phyloP scores from a whole-genome alignment of 1,140 invertebrate genomes.

The Mycetomoellerius zeteki region DNA sequence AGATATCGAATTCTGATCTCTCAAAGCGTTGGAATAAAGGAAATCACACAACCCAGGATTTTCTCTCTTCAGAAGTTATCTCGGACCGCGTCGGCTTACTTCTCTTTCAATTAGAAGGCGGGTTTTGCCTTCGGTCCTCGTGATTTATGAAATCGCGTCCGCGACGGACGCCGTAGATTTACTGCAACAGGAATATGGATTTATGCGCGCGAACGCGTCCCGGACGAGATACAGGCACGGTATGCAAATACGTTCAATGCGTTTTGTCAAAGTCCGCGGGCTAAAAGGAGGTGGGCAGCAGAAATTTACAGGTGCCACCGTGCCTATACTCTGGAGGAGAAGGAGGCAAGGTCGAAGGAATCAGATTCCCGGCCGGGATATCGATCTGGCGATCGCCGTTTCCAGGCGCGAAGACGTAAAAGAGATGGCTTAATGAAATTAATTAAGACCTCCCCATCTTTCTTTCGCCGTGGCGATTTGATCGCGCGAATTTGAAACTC shows the following conservation, averaged over 20 bases:
- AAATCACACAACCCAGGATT: background rate
- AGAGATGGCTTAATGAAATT: conserved; percentile 69
- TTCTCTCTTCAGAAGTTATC: background rate
- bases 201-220: conserved; percentile 27
- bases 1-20: background rate
- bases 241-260: conserved; percentile 53
- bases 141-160: conserved; percentile 59
- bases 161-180: conserved; percentile 41
- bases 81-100: conserved; percentile 2
- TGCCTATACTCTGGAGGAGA: background rate
- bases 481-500: conserved; percentile 51
- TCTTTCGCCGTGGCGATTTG: conserved; percentile 48
- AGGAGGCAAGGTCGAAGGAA: conserved; percentile 32
- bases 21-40: background rate
- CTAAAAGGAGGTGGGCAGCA: conserved; percentile 5
- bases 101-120: conserved; percentile 47
- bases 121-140: conserved; percentile 18
- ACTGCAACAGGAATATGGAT: conserved; percentile 49
- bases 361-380: conserved; percentile 19
- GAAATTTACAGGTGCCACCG: conserved; percentile 55
- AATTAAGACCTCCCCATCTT: conserved; percentile 58
- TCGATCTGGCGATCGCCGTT: background rate
- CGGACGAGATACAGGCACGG: conserved; percentile 43
- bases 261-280: conserved; percentile 48
- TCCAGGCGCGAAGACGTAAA: background rate